These are phyloP conservation scores for Proctacanthus coquilletti DNA, from an alignment of 1,140 invertebrate genomes.

Conservation along the genomic window DNA sequence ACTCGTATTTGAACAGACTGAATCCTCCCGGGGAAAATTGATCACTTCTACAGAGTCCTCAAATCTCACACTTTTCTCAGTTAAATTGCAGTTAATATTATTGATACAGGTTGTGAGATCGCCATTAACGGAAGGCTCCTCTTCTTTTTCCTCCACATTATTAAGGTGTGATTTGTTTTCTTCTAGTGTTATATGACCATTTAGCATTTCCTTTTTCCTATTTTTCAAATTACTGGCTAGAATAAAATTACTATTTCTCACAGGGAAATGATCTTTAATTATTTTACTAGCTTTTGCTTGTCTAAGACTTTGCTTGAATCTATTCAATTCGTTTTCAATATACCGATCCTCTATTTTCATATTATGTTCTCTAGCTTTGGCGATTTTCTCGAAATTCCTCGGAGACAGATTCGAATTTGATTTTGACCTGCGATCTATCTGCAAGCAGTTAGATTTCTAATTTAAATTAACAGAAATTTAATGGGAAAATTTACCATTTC, in stretches of 20 bases:
- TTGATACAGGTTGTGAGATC: too few relatives aligned
- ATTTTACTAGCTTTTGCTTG: too few relatives aligned
- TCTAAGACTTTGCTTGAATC: constrained; percentile 13
- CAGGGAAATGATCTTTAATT: too few relatives aligned
- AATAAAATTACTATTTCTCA: too few relatives aligned
- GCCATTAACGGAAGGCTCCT: too few relatives aligned
- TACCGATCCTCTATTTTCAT: constrained; percentile 22
- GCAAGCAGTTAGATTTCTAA: background rate
- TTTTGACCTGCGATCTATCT: background rate
- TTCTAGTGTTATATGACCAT: too few relatives aligned
- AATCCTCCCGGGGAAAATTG: constrained; percentile 11
- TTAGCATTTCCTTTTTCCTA: too few relatives aligned
- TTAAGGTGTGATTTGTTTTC: too few relatives aligned
- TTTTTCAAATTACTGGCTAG: constrained; percentile 20
- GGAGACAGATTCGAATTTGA: constrained; percentile 14
- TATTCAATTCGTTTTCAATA: constrained; percentile 20
- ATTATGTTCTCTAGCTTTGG: constrained; percentile 17
- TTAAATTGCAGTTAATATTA: too few relatives aligned
- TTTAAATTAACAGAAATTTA: background rate
- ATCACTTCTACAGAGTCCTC: constrained; percentile 15
- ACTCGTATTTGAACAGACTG: constrained; percentile 23
- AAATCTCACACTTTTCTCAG: constrained; percentile 11
- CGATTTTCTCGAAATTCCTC: constrained; percentile 8
- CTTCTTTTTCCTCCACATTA: too few relatives aligned
- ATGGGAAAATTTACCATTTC: constrained; percentile 15